These are phyloP conservation scores for Sceloporus undulatus DNA, from an alignment of 2,113 vertebrate genomes.

Conservation along the genomic window DNA sequence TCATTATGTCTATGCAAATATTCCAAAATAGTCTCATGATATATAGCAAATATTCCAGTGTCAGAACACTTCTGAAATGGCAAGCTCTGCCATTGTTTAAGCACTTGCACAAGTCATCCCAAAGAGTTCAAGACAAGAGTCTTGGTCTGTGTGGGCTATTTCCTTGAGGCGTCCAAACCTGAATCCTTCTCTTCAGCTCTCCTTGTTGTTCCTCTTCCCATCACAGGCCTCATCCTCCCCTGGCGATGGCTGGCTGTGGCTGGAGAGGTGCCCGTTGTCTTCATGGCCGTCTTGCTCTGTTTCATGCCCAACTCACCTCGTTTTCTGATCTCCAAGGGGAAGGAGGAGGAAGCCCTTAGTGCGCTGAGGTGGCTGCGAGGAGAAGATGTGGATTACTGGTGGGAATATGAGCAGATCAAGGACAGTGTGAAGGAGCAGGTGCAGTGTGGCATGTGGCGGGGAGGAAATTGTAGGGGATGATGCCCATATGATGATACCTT, in stretches of 20 bases:
- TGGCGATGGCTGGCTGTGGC: conserved; percentile 94
- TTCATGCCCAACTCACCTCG: conserved; percentile 95
- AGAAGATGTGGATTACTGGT: conserved; percentile 68
- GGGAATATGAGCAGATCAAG: conserved; percentile 83
- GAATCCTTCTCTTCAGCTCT: no score
- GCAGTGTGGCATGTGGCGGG: neutral
- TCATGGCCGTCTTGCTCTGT: conserved; percentile 86
- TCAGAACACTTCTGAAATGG: no score
- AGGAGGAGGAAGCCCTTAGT: conserved; percentile 76
- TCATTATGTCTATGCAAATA: no score
- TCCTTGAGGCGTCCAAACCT: no score
- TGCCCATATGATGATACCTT: no score
- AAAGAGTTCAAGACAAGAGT: no score
- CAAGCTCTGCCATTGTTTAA: no score
- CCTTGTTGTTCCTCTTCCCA: neutral
- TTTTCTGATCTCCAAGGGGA: conserved; percentile 87
- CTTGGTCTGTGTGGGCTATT: no score
- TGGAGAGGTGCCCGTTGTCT: conserved; percentile 83
- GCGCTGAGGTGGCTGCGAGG: conserved; percentile 90
- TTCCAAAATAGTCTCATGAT: no score
- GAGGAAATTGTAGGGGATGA: neutral
- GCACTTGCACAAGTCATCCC: no score
- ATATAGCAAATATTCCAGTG: no score
- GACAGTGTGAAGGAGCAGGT: conserved; percentile 80
- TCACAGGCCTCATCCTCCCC: conserved; percentile 83